Evolutionary conservation across 1,140 invertebrate species (phyloP).

Genomic region (Radopholus similis): DNA sequence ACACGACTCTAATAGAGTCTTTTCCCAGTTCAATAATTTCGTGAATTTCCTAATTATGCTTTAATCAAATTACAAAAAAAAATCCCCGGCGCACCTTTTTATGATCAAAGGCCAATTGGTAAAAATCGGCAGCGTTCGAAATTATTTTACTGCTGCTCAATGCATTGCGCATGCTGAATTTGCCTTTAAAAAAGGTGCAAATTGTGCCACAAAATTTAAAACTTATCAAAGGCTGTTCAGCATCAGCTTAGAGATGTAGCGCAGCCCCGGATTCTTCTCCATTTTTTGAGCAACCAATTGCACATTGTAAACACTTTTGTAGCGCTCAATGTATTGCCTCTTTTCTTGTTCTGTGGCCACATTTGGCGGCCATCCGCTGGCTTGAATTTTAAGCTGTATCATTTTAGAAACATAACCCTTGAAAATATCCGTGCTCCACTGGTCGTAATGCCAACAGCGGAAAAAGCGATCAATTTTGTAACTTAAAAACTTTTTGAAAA

Average conservation of each 20-base stretch:
- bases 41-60: not conserved
- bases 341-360: not conserved
- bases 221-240: not conserved
- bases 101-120: not conserved
- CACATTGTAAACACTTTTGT: not conserved
- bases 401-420: not conserved
- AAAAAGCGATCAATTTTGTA: not conserved
- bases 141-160: not conserved
- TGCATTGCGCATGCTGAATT: not conserved
- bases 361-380: not conserved
- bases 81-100: not conserved
- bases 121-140: not conserved
- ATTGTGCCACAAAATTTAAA: not conserved
- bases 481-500: too few relatives aligned
- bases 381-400: not conserved
- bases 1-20: not conserved
- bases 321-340: not conserved
- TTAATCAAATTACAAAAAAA: too few relatives aligned
- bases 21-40: not conserved
- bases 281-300: not conserved
- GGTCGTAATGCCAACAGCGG: not conserved
- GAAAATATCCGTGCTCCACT: not conserved
- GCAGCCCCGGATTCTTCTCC: not conserved
- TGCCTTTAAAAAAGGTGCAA: not conserved
- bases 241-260: not conserved